phyloP scores from a whole-genome alignment of 2,797 vertebrate species.

The Sebastes steindachneri region DNA sequence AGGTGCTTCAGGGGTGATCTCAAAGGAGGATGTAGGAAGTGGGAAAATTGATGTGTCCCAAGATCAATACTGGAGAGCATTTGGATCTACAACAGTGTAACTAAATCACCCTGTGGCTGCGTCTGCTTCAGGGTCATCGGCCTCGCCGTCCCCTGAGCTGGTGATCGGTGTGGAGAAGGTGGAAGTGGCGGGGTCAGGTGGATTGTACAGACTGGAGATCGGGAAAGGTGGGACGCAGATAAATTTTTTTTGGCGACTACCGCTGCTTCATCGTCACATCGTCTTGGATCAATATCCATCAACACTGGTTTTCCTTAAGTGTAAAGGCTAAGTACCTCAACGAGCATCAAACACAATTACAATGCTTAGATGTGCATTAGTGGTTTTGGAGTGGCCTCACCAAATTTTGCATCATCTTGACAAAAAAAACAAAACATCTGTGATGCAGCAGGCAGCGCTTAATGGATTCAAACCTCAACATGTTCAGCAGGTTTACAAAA shows the following conservation, averaged over 20 bases:
- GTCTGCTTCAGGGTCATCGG: conserved; percentile 17
- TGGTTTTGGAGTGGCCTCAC: conserved; percentile 59
- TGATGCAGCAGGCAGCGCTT: neutral
- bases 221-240: neutral
- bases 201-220: neutral
- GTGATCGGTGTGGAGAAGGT: conserved; percentile 2
- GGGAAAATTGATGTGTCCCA: conserved; percentile 72
- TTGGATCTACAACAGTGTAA: conserved; percentile 70
- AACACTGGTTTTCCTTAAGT: conserved; percentile 57
- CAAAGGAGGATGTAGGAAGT: conserved; percentile 78
- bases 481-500: neutral
- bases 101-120: conserved; percentile 59
- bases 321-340: conserved; percentile 61
- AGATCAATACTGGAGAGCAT: conserved; percentile 76
- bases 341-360: conserved; percentile 55
- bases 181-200: conserved; percentile 23
- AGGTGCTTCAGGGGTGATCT: conserved; percentile 48
- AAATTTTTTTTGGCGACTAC: conserved; percentile 10
- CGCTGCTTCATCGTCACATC: conserved; percentile 21
- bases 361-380: conserved; percentile 51
- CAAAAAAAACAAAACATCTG: neutral
- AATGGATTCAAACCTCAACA: conserved; percentile 42
- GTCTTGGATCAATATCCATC: conserved; percentile 70
- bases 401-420: conserved; percentile 51
- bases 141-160: conserved; percentile 29